phyloP scores from a whole-genome alignment of 2,797 vertebrate genomes.

The Linurgus olivaceus region DNA sequence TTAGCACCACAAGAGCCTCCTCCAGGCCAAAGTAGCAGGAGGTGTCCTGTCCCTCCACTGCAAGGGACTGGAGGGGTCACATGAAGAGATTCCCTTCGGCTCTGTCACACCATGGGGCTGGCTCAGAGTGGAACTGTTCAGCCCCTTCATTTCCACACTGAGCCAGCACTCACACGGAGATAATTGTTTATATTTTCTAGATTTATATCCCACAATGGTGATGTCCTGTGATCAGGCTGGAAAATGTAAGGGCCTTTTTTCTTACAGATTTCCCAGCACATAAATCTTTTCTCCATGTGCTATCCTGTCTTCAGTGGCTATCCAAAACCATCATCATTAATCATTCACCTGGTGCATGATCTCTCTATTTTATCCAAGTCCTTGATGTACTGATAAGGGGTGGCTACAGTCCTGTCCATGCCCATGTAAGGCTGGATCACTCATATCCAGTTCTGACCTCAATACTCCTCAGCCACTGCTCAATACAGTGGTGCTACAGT shows the following conservation, averaged over 20 bases:
- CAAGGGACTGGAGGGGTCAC: neutral
- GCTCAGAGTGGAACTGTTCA: neutral
- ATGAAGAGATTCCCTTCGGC: neutral
- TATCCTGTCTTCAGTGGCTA: neutral
- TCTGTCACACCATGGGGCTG: neutral
- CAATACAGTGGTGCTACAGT: neutral
- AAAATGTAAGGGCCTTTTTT: neutral
- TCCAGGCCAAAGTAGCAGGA: neutral
- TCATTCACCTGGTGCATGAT: neutral
- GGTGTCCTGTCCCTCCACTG: neutral
- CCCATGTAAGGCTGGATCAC: neutral
- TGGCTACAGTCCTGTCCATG: neutral
- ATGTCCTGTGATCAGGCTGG: neutral
- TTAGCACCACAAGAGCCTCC: neutral
- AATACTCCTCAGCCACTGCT: neutral
- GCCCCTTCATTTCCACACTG: neutral
- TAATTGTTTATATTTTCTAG: neutral
- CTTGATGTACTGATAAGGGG: neutral
- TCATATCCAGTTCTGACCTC: neutral
- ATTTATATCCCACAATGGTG: neutral
- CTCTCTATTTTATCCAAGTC: neutral
- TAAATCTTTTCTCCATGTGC: neutral
- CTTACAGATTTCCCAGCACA: neutral
- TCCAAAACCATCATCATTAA: neutral
- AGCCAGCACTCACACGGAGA: neutral